phyloP scores from a whole-genome alignment of 92 coral and sea anemone species.

The Zoanthus sansibaricus region DNA sequence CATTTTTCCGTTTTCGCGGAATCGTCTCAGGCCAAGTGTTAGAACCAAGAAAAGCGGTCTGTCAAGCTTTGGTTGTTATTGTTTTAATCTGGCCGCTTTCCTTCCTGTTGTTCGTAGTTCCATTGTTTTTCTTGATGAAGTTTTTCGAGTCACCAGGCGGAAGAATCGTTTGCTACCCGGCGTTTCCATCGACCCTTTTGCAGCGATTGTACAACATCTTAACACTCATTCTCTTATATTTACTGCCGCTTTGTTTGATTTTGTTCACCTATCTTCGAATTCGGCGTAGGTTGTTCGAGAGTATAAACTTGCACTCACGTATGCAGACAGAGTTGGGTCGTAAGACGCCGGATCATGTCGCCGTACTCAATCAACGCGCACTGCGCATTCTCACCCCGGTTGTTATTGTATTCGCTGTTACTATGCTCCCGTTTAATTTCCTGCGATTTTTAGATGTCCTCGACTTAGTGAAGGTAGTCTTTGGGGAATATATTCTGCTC shows the following conservation, averaged over 20 bases:
- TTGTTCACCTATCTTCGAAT: slow-evolving; percentile 79
- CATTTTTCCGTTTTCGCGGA: slow-evolving; percentile 81
- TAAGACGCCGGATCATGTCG: slow-evolving; percentile 44
- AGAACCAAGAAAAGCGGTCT: slow-evolving; percentile 62
- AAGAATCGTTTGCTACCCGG: slow-evolving; percentile 63
- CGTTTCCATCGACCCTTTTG: slow-evolving; percentile 61
- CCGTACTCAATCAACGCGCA: slow-evolving; percentile 76
- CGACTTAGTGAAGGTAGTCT: slow-evolving; percentile 56
- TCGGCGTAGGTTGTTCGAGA: slow-evolving; percentile 79
- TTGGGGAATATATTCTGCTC: slow-evolving; percentile 69
- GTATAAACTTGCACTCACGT: slow-evolving; percentile 70
- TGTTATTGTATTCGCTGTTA: slow-evolving; percentile 75
- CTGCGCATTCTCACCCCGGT: slow-evolving; percentile 80
- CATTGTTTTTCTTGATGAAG: slow-evolving; percentile 79
- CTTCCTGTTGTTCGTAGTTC: slow-evolving; percentile 75
- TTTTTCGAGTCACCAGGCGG: slow-evolving; percentile 52
- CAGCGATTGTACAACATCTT: slow-evolving; percentile 76
- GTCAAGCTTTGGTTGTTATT: slow-evolving; percentile 64
- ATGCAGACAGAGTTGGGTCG: slow-evolving; percentile 77
- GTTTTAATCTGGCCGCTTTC: slow-evolving; percentile 70
- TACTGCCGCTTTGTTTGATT: slow-evolving; percentile 74
- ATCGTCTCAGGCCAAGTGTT: slow-evolving; percentile 77
- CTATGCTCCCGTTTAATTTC: slow-evolving; percentile 82
- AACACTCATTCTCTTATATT: slow-evolving; percentile 66
- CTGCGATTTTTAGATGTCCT: slow-evolving; percentile 80